Conservation (phyloP, 2,888 invertebrate genomes). For the Rambutsinella grinnellia region DNA sequence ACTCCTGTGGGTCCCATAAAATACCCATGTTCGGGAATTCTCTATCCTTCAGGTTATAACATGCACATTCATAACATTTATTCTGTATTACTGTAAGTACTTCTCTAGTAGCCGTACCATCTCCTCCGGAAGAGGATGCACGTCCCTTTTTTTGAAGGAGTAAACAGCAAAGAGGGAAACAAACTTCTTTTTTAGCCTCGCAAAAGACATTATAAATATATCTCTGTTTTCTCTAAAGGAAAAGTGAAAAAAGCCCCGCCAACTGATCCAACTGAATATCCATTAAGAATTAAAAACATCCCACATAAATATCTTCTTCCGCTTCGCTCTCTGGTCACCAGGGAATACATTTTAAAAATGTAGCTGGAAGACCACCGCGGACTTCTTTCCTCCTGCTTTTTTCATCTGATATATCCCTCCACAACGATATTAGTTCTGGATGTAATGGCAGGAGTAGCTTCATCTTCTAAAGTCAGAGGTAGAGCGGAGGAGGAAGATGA, state of each 20-base stretch:
- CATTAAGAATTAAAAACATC: constrained; percentile 67
- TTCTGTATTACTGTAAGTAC: constrained; percentile 2
- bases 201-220: constrained; percentile 21
- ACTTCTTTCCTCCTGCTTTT: constrained; percentile 26
- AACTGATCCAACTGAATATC: constrained; percentile 65
- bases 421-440: too few species aligned
- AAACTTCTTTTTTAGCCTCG: background rate
- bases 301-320: constrained; percentile 66
- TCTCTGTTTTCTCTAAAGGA: constrained; percentile 13
- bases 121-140: background rate
- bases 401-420: constrained; percentile 36
- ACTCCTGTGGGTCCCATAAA: constrained; percentile 65
- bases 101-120: background rate
- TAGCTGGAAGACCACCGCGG: constrained; percentile 51
- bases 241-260: constrained; percentile 47
- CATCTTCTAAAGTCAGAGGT: constrained; percentile 19
- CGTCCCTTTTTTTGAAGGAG: background rate
- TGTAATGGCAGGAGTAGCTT: background rate
- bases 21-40: constrained; percentile 56
- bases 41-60: constrained; percentile 44
- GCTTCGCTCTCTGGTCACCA: constrained; percentile 53
- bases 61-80: constrained; percentile 48
- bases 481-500: constrained; percentile 9
- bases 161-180: background rate
- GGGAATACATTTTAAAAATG: constrained; percentile 63